Evolutionary conservation across 2,888 invertebrate genomes (phyloP).

Genomic region (Bursaphelenchus okinawaensis): DNA sequence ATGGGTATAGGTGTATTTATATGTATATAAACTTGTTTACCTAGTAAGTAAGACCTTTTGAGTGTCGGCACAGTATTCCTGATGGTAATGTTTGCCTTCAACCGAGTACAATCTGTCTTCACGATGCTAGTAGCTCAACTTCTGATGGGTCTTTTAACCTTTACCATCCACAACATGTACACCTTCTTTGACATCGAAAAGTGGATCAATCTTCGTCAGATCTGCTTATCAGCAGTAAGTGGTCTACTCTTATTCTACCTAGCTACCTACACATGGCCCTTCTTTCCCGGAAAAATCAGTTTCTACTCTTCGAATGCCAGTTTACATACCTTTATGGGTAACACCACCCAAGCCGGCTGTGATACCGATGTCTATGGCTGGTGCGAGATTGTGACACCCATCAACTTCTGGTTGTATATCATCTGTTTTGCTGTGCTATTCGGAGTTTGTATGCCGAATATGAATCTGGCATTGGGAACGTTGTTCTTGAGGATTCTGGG

Average conservation of each 20-base stretch:
- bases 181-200: slow-evolving; percentile 49
- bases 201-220: slow-evolving; percentile 23
- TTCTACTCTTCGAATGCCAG: slow-evolving; percentile 5
- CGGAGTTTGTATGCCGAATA: slow-evolving; percentile 22
- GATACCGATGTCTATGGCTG: slow-evolving; percentile 15
- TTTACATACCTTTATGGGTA: too few relatives aligned
- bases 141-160: slow-evolving; percentile 41
- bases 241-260: slow-evolving; percentile 33
- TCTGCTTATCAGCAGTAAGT: slow-evolving; percentile 16
- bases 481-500: slow-evolving; percentile 25
- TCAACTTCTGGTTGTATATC: slow-evolving; percentile 15
- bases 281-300: slow-evolving; percentile 23
- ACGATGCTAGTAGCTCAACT: slow-evolving; percentile 57
- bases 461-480: slow-evolving; percentile 23
- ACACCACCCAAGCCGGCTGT: slow-evolving; percentile 9
- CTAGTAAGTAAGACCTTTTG: too few relatives aligned
- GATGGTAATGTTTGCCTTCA: slow-evolving; percentile 60
- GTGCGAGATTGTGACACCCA: slow-evolving; percentile 16
- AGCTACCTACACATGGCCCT: slow-evolving; percentile 39
- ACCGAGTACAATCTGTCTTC: slow-evolving; percentile 54
- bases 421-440: slow-evolving; percentile 18
- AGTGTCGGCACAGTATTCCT: slow-evolving; percentile 57
- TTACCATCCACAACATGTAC: slow-evolving; percentile 56
- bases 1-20: neutral
- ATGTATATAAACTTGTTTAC: too few relatives aligned